Evolutionary conservation across 2,797 vertebrate genomes (phyloP).

Genomic region (Microctenopoma steveboyesi): DNA sequence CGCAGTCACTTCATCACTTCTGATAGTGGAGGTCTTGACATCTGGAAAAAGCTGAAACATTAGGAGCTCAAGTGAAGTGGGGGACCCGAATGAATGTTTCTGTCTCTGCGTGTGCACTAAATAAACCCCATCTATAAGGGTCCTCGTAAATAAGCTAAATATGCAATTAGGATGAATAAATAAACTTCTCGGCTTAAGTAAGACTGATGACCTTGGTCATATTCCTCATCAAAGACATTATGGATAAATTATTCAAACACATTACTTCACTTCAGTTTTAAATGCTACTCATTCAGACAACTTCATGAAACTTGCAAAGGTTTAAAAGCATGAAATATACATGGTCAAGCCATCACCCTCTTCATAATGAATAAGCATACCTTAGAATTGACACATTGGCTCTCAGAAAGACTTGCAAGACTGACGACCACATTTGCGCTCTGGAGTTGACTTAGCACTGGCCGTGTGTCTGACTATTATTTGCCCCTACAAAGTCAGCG

Average conservation of each 20-base stretch:
- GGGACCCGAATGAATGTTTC: constrained; percentile 5
- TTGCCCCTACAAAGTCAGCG: constrained; percentile 61
- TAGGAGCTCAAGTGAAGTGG: constrained; percentile 24
- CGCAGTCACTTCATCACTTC: constrained; percentile 12
- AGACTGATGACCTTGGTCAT: constrained; percentile 73
- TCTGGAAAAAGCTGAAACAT: constrained; percentile 19
- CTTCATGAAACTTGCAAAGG: constrained; percentile 85
- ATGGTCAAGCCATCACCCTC: constrained; percentile 75
- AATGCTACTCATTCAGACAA: constrained; percentile 85
- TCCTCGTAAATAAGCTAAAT: constrained; percentile 27
- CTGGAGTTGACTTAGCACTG: constrained; percentile 59
- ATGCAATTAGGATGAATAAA: constrained; percentile 52
- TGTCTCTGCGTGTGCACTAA: constrained; percentile 8
- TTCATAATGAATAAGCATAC: constrained; percentile 83
- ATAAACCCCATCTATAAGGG: constrained; percentile 14
- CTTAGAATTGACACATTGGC: constrained; percentile 78
- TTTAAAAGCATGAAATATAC: constrained; percentile 80
- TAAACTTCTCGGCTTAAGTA: constrained; percentile 39
- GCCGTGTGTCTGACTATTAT: constrained; percentile 36
- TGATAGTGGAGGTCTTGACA: neutral
- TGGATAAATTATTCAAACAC: constrained; percentile 81
- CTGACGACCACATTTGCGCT: constrained; percentile 21
- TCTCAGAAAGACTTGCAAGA: constrained; percentile 51
- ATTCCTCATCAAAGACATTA: constrained; percentile 79
- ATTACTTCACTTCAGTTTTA: constrained; percentile 79